Conservation (phyloP, 2,797 vertebrate species). For the Phoeniculus purpureus region DNA sequence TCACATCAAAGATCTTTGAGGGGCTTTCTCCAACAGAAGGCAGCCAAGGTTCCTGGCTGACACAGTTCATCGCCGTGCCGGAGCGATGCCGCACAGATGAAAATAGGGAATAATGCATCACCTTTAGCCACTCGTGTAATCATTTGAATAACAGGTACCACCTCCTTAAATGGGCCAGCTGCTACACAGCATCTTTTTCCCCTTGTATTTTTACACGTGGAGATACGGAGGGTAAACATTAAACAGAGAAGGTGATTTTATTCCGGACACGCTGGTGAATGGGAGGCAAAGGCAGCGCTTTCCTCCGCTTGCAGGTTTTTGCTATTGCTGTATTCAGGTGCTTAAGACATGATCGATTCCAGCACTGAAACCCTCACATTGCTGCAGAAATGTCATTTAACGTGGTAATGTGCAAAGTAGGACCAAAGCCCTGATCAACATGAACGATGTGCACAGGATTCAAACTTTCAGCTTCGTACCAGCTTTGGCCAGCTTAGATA, state of each 20-base stretch:
- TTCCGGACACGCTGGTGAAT: background rate
- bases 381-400: slow-evolving; percentile 32
- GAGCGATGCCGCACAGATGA: slow-evolving; percentile 36
- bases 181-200: background rate
- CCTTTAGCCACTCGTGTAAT: slow-evolving; percentile 50
- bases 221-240: slow-evolving; percentile 30
- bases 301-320: slow-evolving; percentile 28
- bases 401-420: background rate
- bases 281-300: slow-evolving; percentile 3
- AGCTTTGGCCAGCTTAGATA: background rate
- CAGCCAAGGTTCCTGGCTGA: slow-evolving; percentile 52
- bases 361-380: background rate
- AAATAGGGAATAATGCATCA: slow-evolving; percentile 49
- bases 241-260: slow-evolving; percentile 22
- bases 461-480: background rate
- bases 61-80: slow-evolving; percentile 49
- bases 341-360: slow-evolving; percentile 12
- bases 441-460: background rate
- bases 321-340: slow-evolving; percentile 13
- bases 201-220: slow-evolving; percentile 17
- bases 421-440: slow-evolving; percentile 11
- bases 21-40: slow-evolving; percentile 49
- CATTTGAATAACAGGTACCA: slow-evolving; percentile 60
- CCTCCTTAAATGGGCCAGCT: slow-evolving; percentile 44
- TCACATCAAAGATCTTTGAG: slow-evolving; percentile 67